Evolutionary conservation across 2,888 invertebrate species (phyloP).

Genomic region (Myathropa florea): DNA sequence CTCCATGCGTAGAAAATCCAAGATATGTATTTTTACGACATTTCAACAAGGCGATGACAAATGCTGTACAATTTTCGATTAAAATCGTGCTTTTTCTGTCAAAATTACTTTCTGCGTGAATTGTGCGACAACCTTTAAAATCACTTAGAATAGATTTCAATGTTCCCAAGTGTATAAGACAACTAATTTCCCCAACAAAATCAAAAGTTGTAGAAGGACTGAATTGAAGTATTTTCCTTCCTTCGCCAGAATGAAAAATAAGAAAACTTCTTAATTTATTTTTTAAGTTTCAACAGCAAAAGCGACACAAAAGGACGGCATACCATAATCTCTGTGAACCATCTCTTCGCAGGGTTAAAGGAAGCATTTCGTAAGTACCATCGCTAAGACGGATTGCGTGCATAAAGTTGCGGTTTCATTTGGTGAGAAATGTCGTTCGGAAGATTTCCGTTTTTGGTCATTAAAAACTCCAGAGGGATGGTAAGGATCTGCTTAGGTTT

Average conservation of each 20-base stretch:
- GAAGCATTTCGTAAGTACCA: slow-evolving; percentile 14
- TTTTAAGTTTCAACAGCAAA: slow-evolving; percentile 63
- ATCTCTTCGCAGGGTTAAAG: slow-evolving; percentile 13
- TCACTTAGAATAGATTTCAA: not conserved
- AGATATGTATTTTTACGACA: no score
- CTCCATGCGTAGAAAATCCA: no score
- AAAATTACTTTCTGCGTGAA: no score
- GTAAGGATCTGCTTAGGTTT: not conserved
- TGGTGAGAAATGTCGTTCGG: not conserved
- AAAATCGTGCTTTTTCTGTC: no score
- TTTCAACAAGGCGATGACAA: no score
- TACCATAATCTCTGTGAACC: slow-evolving; percentile 18
- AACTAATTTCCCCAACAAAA: slow-evolving; percentile 5
- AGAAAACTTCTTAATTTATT: slow-evolving; percentile 80
- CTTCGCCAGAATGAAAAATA: slow-evolving; percentile 73
- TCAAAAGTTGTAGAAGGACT: slow-evolving; percentile 61
- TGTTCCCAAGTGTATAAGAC: no score
- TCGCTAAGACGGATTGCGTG: slow-evolving; percentile 26
- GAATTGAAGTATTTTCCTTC: slow-evolving; percentile 14
- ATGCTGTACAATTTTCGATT: no score
- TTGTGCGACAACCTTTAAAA: no score
- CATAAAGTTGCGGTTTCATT: not conserved
- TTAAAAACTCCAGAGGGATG: slow-evolving; percentile 11
- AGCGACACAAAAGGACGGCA: slow-evolving; percentile 5
- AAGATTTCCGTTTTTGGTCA: slow-evolving; percentile 5